phyloP scores from a whole-genome alignment of 2,888 invertebrate species.

The Campoplex capitator region DNA sequence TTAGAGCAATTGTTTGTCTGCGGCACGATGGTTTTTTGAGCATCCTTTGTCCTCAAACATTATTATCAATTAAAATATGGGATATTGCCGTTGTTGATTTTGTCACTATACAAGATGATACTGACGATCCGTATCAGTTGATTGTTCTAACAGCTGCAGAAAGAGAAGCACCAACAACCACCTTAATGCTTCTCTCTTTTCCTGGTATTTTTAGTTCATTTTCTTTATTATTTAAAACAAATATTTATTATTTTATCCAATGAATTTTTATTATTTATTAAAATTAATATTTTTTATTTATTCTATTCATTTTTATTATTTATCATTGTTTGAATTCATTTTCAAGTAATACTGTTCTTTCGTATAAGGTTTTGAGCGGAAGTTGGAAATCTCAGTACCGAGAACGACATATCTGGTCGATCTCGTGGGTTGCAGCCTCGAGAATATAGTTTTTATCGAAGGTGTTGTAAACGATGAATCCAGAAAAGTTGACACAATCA shows the following conservation, averaged over 20 bases:
- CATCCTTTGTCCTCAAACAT: constrained; percentile 77
- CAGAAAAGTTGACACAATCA: constrained; percentile 77
- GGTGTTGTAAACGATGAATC: constrained; percentile 68
- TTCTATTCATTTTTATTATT: background rate
- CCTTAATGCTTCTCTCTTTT: constrained; percentile 76
- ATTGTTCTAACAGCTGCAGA: constrained; percentile 72
- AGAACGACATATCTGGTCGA: constrained; percentile 77
- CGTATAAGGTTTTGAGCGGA: constrained; percentile 77
- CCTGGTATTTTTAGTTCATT: constrained; percentile 73
- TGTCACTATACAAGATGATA: constrained; percentile 73
- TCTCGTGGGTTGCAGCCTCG: constrained; percentile 74
- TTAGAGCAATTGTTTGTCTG: constrained; percentile 77
- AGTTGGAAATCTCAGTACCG: constrained; percentile 79
- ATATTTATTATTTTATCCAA: background rate
- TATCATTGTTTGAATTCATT: background rate
- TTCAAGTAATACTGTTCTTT: constrained; percentile 39
- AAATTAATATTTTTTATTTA: too few relatives aligned
- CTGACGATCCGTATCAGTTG: constrained; percentile 72
- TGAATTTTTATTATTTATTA: too few relatives aligned
- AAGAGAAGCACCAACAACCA: constrained; percentile 50
- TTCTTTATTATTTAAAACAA: background rate
- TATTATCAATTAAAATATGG: constrained; percentile 75
- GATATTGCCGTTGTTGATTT: constrained; percentile 76
- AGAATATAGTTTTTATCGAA: constrained; percentile 81
- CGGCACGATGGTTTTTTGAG: constrained; percentile 73